Conservation (phyloP, 2,888 invertebrate genomes). For the Tanytarsus gracilentus region DNA sequence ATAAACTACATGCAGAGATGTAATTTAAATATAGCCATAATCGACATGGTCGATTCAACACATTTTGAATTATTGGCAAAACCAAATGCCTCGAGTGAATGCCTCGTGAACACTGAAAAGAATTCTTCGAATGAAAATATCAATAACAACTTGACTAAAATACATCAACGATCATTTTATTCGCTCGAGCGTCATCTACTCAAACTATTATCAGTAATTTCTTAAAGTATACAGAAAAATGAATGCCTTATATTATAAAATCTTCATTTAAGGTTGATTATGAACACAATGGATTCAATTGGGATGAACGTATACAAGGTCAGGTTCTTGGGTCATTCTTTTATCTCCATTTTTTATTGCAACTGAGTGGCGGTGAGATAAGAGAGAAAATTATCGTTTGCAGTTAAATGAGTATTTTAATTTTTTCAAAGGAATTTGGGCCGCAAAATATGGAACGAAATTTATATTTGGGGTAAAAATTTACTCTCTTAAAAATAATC, state of each 20-base stretch:
- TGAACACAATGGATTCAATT: conserved; percentile 44
- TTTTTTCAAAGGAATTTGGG: conserved; percentile 48
- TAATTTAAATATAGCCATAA: conserved; percentile 58
- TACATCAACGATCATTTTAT: neutral
- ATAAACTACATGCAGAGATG: conserved; percentile 60
- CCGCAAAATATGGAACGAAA: conserved; percentile 62
- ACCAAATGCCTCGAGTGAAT: neutral
- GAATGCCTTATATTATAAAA: neutral
- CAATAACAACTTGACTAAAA: neutral
- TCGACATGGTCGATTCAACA: conserved; percentile 48
- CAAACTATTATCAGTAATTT: neutral
- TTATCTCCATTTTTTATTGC: conserved; percentile 62
- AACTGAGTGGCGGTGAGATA: conserved; percentile 51
- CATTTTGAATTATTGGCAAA: neutral
- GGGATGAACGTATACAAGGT: conserved; percentile 58
- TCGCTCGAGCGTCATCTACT: neutral
- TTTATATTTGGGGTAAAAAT: conserved; percentile 59
- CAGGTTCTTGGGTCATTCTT: conserved; percentile 59
- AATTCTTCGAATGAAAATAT: neutral
- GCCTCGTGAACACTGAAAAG: neutral
- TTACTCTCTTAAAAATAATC: no score
- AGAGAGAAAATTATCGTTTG: neutral
- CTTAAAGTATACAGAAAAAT: neutral
- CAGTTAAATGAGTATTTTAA: neutral
- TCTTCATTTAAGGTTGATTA: conserved; percentile 4